These are phyloP conservation scores for Lacerta bilineata DNA, from an alignment of 2,797 vertebrate species.

Conservation along the genomic window DNA sequence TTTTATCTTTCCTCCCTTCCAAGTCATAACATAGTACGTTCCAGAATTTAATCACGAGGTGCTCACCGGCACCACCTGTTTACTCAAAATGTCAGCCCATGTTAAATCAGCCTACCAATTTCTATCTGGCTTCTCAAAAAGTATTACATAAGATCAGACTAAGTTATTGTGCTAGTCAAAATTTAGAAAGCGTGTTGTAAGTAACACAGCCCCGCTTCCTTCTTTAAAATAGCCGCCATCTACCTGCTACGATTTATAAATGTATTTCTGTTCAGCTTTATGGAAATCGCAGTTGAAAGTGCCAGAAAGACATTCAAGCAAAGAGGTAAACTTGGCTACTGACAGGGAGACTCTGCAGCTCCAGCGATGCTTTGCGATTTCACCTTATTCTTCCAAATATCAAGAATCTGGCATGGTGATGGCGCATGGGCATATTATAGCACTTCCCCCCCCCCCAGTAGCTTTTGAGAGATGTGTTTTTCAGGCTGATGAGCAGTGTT, in stretches of 20 bases:
- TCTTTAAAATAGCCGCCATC: slow-evolving; percentile 19
- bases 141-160: slow-evolving; percentile 14
- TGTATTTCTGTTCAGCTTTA: background rate
- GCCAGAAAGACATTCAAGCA: background rate
- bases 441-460: background rate
- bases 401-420: background rate
- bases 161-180: slow-evolving; percentile 37
- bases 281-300: slow-evolving; percentile 21
- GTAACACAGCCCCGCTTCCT: slow-evolving; percentile 23
- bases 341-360: background rate
- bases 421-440: background rate
- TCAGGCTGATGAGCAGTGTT: background rate
- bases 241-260: slow-evolving; percentile 37
- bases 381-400: background rate
- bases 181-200: slow-evolving; percentile 49
- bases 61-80: background rate
- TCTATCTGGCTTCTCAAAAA: slow-evolving; percentile 43
- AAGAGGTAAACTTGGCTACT: background rate
- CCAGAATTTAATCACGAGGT: background rate
- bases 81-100: background rate
- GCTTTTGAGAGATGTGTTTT: background rate
- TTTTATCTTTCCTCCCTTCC: background rate
- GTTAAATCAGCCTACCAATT: background rate
- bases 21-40: background rate
- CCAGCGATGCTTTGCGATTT: background rate